Evolutionary conservation across 2,113 vertebrate genomes (phyloP).

Genomic region (Cololabis saira): DNA sequence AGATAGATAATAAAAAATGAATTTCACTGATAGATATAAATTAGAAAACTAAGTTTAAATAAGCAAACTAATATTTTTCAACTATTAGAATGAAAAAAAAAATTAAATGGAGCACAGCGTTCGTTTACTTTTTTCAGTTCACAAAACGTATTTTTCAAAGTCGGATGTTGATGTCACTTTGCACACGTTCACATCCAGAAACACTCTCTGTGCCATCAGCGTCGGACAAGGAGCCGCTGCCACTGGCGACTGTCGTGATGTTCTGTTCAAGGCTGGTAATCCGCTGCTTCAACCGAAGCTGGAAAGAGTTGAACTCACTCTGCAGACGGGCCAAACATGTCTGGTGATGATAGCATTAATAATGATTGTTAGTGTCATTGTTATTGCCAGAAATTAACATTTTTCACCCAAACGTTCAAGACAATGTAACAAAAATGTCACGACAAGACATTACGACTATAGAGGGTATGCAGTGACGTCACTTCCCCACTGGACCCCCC

Average conservation of each 20-base stretch:
- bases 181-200: slow-evolving; percentile 62
- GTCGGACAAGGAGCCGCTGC: slow-evolving; percentile 87
- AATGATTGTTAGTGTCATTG: not conserved
- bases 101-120: too few relatives aligned
- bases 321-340: slow-evolving; percentile 87
- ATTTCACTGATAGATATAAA: too few relatives aligned
- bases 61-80: too few relatives aligned
- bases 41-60: too few relatives aligned
- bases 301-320: slow-evolving; percentile 86
- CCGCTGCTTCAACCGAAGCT: slow-evolving; percentile 90
- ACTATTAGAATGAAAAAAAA: too few relatives aligned
- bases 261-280: slow-evolving; percentile 85
- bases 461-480: too few relatives aligned
- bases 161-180: slow-evolving; percentile 78
- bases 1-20: too few relatives aligned
- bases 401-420: not conserved
- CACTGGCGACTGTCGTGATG: slow-evolving; percentile 66
- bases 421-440: not conserved
- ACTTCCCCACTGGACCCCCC: too few relatives aligned
- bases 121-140: too few relatives aligned
- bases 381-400: not conserved
- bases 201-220: slow-evolving; percentile 80
- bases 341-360: slow-evolving; percentile 35
- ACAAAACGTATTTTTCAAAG: slow-evolving; percentile 50
- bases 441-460: too few relatives aligned